These are phyloP conservation scores for Gulo gulo DNA, from an alignment of 2,113 vertebrate genomes.

Conservation along the genomic window DNA sequence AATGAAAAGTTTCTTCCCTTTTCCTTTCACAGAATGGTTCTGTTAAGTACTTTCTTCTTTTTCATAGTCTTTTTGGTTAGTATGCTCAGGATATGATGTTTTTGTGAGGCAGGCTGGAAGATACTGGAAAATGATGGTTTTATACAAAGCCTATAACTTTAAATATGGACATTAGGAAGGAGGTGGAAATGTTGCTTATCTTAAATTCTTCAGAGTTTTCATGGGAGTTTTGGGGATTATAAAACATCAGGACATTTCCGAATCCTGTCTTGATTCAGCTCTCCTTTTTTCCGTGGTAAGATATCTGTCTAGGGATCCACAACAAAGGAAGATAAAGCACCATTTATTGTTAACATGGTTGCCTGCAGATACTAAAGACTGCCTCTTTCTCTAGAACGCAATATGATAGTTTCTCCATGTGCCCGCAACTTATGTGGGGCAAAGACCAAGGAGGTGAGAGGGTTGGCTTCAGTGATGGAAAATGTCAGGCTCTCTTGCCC, in stretches of 20 bases:
- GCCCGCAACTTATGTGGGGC: not conserved
- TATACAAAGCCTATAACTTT: not conserved
- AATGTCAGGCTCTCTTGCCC: not conserved
- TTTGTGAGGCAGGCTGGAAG: not conserved
- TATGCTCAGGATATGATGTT: not conserved
- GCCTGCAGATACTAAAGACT: not conserved
- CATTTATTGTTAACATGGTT: not conserved
- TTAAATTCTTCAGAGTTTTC: not conserved
- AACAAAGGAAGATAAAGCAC: not conserved
- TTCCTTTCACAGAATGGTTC: not conserved
- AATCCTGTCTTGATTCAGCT: not conserved
- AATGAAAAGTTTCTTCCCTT: conserved; percentile 24
- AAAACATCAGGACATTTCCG: not conserved
- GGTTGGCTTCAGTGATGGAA: not conserved
- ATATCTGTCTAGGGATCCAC: not conserved
- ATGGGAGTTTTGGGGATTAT: not conserved
- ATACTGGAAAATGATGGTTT: not conserved
- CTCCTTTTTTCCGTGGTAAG: not conserved
- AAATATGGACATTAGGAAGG: not conserved
- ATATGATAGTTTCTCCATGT: not conserved
- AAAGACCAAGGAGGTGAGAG: not conserved
- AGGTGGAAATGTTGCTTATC: not conserved
- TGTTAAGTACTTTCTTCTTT: conserved; percentile 15
- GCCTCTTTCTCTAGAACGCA: not conserved
- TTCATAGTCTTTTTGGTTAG: conserved; percentile 1